Conservation (phyloP, 2,797 vertebrate species). For the Pangasius larnaudii region DNA sequence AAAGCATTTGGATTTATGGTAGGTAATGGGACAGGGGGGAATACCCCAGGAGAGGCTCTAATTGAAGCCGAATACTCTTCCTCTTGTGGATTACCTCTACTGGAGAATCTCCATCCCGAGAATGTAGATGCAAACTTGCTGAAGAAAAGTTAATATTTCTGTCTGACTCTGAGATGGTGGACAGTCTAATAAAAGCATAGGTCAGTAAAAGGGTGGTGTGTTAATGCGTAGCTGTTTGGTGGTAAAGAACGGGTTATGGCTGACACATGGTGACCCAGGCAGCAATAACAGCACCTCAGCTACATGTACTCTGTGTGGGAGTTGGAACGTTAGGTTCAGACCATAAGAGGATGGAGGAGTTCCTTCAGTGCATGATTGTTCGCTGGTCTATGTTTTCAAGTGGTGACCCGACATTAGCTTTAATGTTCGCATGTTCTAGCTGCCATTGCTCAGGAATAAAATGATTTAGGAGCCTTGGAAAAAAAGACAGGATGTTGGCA, state of each 20-base stretch:
- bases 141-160: conserved; percentile 70
- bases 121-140: conserved; percentile 47
- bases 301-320: neutral
- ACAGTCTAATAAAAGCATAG: conserved; percentile 32
- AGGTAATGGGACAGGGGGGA: conserved; percentile 75
- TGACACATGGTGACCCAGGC: conserved; percentile 63
- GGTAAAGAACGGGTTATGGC: conserved; percentile 73
- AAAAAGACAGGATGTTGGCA: neutral
- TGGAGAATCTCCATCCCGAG: conserved; percentile 52
- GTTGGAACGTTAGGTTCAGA: neutral
- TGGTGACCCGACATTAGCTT: neutral
- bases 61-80: conserved; percentile 57
- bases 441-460: neutral
- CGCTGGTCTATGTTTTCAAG: neutral
- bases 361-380: neutral
- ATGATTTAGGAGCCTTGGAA: neutral
- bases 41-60: conserved; percentile 75
- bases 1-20: conserved; percentile 83
- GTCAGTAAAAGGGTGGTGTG: conserved; percentile 68
- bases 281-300: conserved; percentile 1
- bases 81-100: conserved; percentile 58
- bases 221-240: conserved; percentile 63
- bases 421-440: neutral
- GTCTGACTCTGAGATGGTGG: conserved; percentile 66
- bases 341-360: neutral